Base-by-base conservation (phyloP, 2,113 vertebrate species). In the Psittacula cyanocephala region DNA sequence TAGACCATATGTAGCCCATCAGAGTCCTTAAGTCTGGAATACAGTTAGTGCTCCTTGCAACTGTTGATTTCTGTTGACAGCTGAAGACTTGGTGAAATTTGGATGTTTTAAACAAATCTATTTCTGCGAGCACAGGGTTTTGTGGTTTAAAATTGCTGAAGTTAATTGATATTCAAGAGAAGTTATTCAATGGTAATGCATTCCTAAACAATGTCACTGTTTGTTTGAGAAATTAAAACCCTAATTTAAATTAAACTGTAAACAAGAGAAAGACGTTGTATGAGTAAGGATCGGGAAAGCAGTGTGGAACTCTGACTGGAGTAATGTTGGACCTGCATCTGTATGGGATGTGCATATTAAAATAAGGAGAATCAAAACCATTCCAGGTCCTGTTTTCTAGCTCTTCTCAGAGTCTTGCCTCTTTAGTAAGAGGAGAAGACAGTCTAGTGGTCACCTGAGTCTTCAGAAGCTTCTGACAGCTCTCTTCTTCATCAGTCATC, bases 161-260 rank as follows among this genome's bases (percentile, higher is more conserved):
- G 64, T 87, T 93, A 96, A 96, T 96, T 97, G 95, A 85, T 94
- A 96, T 97, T 96, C 95, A 92, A 28, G 69, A 75, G 78, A 63
- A 85, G 87, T 94, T 89, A 89, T 92, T 95, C 69, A 59, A 39
- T 24, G 49, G 89, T 86, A 86, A 89, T 93, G 91, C 92, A 94
- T 96, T 94, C 91, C 96, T 95, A 95, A 96, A 95, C 94, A 95
- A 93, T 92, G 91, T 64, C 82, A 88, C 57, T 89, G 88, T 89
- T 95, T 83, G 29, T 93, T 83, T 95, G 90, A 88, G 89, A 96
- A 96, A 96, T 91, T 96, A 94, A 96, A 97, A 85, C 86, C 93
- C 94, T 96, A 86, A 97, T 97, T 97, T 96, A 96, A 96, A 97
- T 92, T 86, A 92, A 95, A 89, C 47, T 82, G 92, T 93, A 95